Base-by-base conservation (phyloP, 2,113 vertebrate species). In the Oryzias curvinotus region DNA sequence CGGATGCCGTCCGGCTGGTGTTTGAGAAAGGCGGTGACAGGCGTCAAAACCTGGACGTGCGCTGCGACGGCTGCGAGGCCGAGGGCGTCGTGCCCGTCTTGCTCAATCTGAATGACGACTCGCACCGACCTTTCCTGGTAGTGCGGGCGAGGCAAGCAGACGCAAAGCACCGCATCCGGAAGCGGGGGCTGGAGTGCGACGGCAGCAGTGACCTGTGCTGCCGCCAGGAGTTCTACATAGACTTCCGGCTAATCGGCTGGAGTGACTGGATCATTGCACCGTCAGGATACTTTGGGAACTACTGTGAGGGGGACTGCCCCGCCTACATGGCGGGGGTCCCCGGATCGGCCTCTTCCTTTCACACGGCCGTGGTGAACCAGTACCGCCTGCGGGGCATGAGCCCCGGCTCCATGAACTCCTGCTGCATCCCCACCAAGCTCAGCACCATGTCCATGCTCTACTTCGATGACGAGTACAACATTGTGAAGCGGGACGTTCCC, bases 401-500 rank as follows among this genome's bases (percentile, higher is more conserved):
- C 79, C 96, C 96, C 0, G 95, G 95, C 57, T 93, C 95, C 36
- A 95, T 98, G 91, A 97, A 95, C 94, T 98, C 96, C 79, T 99
- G 97, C 88, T 99, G 97, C 87, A 96, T 99, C 77, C 97, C 97
- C 77, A 99, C 97, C 85, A 96, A 95, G 87, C 94, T 99, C 68
- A 98, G 96, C 92, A 96, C 96, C 78, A 99, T 99, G 95, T 99
- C 97, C 83, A 99, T 99, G 97, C 93, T 99, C 60, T 99, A 99
- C 91, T 98, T 98, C 4, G 97, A 99, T 14, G 96, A 99, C 21
- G 96, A 99, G 88, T 98, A 98, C 89, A 99, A 99, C 93, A 98
- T 99, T 12, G 95, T 99, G 73, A 99, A 99, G 87, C 91, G 95
- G 57, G 97, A 99, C 54, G 97, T 99, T 65, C 96, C 96, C 86